Evolutionary conservation across 2,888 invertebrate species (phyloP).

Genomic region (Agrochola lota): DNA sequence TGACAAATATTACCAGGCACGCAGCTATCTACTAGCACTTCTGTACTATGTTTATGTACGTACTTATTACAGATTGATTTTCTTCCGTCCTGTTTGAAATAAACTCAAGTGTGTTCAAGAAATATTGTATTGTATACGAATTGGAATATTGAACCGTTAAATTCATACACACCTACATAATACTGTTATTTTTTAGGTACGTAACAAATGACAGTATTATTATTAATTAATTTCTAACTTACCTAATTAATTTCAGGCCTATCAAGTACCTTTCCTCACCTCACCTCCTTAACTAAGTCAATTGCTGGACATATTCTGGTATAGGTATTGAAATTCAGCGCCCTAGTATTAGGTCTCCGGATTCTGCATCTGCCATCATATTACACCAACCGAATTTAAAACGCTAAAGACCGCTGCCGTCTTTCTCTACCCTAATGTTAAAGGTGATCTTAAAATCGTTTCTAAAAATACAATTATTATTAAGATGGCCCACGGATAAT

Average conservation of each 20-base stretch:
- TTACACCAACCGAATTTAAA: not conserved
- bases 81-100: constrained; percentile 13
- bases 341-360: not conserved
- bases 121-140: not conserved
- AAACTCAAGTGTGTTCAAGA: not conserved
- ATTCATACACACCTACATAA: not conserved
- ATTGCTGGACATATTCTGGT: not conserved
- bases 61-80: constrained; percentile 32
- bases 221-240: no score
- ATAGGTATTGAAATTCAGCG: not conserved
- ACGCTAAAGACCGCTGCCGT: not conserved
- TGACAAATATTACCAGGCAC: constrained; percentile 82
- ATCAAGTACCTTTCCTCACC: not conserved
- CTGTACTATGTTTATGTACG: constrained; percentile 22
- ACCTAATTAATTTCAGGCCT: not conserved
- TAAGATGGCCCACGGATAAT: constrained; percentile 37
- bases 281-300: no score
- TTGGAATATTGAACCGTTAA: not conserved
- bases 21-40: constrained; percentile 48
- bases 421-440: not conserved
- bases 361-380: not conserved
- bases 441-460: not conserved
- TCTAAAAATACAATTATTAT: constrained; percentile 15
- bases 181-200: not conserved
- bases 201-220: no score